Base-by-base conservation (phyloP, 2,888 invertebrate species). In the Synergus japonicus region DNA sequence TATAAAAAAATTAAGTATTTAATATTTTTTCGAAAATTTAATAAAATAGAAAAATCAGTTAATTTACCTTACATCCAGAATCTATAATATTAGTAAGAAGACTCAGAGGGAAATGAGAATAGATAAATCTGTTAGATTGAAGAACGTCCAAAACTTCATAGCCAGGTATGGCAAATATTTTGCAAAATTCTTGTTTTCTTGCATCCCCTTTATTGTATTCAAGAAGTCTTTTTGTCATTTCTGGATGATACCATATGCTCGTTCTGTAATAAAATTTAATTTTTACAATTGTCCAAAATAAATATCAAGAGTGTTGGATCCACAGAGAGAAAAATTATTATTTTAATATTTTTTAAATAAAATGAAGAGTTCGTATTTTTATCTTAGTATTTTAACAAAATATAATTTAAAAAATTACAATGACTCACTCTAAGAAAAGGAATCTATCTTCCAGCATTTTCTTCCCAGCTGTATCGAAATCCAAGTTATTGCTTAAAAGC, bases 51-150 rank as follows among this genome's bases (percentile, higher is more conserved):
- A 43, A 22, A 46, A 58, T 49, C 8, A 44, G 0, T 29, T 29
- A 29, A 29, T 37, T 83, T 87, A 91, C 91, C 88, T 91, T 92
- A 69, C 90, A 90, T 7, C 89, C 90, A 64, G 82, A 84, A 15
- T 89, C 83, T n/a, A 91, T 80, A 79, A 92, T 84, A 46, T 86
- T 87, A 4, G 96, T 96, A 54, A 97, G 89, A 4, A 97, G 92
- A 13, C 96, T 96, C 78, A 96, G 94, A 0, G 97, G 97, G 83
- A 97, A 93, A 90, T 97, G 97, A 0, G 96, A 96, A 91, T 96
- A 96, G 76, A 96, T 93, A 84, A 94, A 95, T 82, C 95, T 92
- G 1, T 93, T 94, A 0, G 93, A 93, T 2, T 91, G 83, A 60
- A 93, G 86, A 79, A 92, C 85, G 0, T 88, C 89, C 1, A 95